phyloP scores from a whole-genome alignment of 2,888 invertebrate species.

The Xylophagus ater region DNA sequence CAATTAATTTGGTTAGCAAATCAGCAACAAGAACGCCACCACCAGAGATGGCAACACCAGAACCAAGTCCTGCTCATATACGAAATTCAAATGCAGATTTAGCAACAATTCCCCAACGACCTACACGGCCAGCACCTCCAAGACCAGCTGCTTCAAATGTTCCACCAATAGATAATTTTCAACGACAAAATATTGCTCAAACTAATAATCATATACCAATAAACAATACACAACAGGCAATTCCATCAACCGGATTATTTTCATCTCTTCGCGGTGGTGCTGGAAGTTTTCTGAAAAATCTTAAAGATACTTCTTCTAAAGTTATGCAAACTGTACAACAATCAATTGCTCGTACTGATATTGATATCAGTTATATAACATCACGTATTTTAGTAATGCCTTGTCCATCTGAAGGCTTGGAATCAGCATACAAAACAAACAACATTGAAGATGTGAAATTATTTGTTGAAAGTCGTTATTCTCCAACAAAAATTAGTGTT shows the following conservation, averaged over 20 bases:
- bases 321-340: conserved; percentile 95
- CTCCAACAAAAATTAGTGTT: conserved; percentile 63
- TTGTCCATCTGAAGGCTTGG: conserved; percentile 86
- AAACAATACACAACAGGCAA: too few species aligned
- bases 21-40: conserved; percentile 32
- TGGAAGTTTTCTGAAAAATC: conserved; percentile 81
- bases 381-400: conserved; percentile 89
- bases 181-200: conserved; percentile 14
- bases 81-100: neutral
- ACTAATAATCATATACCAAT: conserved; percentile 9
- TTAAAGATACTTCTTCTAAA: conserved; percentile 92
- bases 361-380: conserved; percentile 88
- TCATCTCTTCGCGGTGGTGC: conserved; percentile 86
- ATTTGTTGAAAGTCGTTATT: conserved; percentile 65
- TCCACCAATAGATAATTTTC: conserved; percentile 15
- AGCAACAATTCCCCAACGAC: neutral
- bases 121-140: conserved; percentile 19
- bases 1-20: conserved; percentile 43
- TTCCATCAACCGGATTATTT: conserved; percentile 51
- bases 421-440: conserved; percentile 85
- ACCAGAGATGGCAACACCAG: conserved; percentile 22
- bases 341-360: conserved; percentile 74
- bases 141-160: conserved; percentile 14
- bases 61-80: conserved; percentile 17
- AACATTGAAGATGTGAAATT: conserved; percentile 82